Conservation (phyloP, 2,797 vertebrate species). For the Holocentrus rufus region DNA sequence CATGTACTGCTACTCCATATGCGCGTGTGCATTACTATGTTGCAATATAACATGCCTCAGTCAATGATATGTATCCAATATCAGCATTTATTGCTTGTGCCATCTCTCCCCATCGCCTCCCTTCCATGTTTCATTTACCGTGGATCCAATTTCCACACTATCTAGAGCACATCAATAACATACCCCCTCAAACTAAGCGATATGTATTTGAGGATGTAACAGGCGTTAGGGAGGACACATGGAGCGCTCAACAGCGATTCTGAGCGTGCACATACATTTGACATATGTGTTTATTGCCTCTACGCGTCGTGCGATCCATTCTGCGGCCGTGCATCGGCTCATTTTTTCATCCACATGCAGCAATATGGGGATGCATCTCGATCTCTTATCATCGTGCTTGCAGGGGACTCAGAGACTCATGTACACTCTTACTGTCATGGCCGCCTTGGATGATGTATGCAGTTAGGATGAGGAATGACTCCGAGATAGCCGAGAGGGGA, state of each 20-base stretch:
- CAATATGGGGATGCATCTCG: conserved; percentile 9
- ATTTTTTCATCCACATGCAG: conserved; percentile 29
- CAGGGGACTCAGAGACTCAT: conserved; percentile 11
- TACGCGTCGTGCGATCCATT: conserved; percentile 48
- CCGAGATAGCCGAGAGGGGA: neutral
- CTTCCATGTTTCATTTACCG: conserved; percentile 70
- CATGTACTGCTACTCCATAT: neutral
- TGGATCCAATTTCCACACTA: conserved; percentile 65
- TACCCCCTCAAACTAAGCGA: conserved; percentile 24
- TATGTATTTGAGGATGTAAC: conserved; percentile 33
- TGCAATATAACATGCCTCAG: conserved; percentile 21
- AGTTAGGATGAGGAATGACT: conserved; percentile 20
- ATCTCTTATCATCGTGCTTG: conserved; percentile 29
- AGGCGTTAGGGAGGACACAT: conserved; percentile 37
- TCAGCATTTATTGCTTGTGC: conserved; percentile 31
- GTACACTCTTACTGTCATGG: conserved; percentile 33
- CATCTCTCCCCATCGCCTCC: conserved; percentile 42
- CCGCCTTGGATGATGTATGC: conserved; percentile 24
- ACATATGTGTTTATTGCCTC: conserved; percentile 58
- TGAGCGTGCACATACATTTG: conserved; percentile 37
- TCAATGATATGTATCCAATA: conserved; percentile 57
- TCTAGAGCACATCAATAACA: conserved; percentile 59
- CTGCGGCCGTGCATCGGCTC: conserved; percentile 49
- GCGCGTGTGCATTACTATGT: conserved; percentile 6
- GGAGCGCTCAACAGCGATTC: conserved; percentile 13